Base-by-base conservation (phyloP, 30 jellyfish, hydroid and myxozoan species). In the Chironex yamaguchii region DNA sequence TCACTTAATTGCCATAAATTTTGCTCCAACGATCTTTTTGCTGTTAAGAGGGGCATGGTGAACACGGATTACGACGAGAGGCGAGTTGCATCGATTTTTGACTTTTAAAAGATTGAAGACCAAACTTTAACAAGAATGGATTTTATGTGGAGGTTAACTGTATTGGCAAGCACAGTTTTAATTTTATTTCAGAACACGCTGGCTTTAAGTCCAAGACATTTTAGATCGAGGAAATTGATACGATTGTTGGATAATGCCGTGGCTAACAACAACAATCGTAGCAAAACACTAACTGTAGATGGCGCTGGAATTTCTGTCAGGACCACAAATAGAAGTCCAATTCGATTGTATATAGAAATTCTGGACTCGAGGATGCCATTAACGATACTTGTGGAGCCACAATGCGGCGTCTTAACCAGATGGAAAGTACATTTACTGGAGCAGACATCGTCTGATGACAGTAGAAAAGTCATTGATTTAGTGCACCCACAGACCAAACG, bases 361-460 rank as follows among this genome's bases (percentile, higher is more conserved):
- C 22, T 34, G 11, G 66, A 68, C 52, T 20, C 49, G 34, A 58
- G 48, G 13, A 17, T 31, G 27, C 76, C 92, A 9, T 30, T 82
- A 24, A 70, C 85, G 49, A 67, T 67, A 29, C 68, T 67, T 62
- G 72, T 82, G 49, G 92, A 82, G 21, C 54, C 62, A 13, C 20
- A 22, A 67, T 82, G 92, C 31, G 29, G 34, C 36, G 92, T 82
- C 20, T 22, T 49, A 26, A 14, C 70, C 27, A 81, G 68, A 48
- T 82, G 92, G 92, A 82, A 26, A 29, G 79, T 82, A 52, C 68
- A 78, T 53, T 82, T 65, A 32, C 68, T 66, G 13, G 92, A 82
- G 3, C 21, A 34, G 25, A 49, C 67, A 31, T 62, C 67, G 21
- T 32, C 54, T 54, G 68, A 35, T 0, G 51, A 66, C 26, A 64